Evolutionary conservation across 2,888 invertebrate genomes (phyloP), one percentile per base, ranked within the genome.

Genomic region (Timema cristinae): DNA sequence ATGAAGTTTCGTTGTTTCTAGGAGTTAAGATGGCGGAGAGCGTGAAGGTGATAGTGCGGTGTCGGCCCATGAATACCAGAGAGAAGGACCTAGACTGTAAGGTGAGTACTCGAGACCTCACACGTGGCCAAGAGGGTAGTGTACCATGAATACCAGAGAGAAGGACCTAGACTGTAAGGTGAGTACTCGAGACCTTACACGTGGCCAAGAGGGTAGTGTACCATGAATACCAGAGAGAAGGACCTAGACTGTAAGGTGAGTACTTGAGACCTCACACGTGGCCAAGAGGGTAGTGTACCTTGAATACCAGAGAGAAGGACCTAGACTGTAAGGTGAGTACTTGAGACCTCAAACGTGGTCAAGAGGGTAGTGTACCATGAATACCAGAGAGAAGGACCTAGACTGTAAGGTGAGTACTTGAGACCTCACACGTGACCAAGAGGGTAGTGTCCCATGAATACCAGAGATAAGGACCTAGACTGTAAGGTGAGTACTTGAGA

Each of bases 401-500:
- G 4, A 32, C 32, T 32, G 4, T 32, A 32, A 32, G 32, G 32
- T 32, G 32, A 32, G 32, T 32, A 32, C 32, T 32, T 1, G 32
- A 32, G 32, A 32, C 32, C 32, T 32, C 32, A 32, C 32, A 2
- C 32, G 32, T 32, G 32, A 4, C 32, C 32, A 32, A 32, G 32
- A 32, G 32, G 93, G 84, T 95, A 94, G 85, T 90, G 95, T 69
- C 95, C 95, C 48, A 90, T 94, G 88, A 94, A 92, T 84, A 85
- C 85, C 75, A 86, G 90, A 76, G 95, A 95, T 83, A 86, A 84
- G 68, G 86, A 86, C 68, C 81, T 89, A 73, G 88, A 88, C 76
- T 90, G 90, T 81, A 86, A 89, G 82, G 88, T 88, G 81, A 81
- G 76, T 63, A 32, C 32, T 32, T 1, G 32, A 32, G 32, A 32